Conservation (phyloP, 2,797 vertebrate genomes). For the Gymnocypris eckloni region DNA sequence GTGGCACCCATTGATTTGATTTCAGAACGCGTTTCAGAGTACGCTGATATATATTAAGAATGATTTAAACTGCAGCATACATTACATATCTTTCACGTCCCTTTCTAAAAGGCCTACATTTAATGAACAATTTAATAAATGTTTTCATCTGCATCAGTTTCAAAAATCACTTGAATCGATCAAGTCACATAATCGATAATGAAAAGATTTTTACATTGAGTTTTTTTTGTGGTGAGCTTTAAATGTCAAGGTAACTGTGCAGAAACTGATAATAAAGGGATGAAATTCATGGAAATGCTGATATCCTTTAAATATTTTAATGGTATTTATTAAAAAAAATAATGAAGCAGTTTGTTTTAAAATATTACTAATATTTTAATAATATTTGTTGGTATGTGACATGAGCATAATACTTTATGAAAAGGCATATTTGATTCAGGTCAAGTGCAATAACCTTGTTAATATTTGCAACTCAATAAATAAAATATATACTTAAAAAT, state of each 20-base stretch:
- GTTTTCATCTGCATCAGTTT: neutral
- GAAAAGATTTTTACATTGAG: neutral
- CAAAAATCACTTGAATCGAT: neutral
- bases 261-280: neutral
- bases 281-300: neutral
- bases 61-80: neutral
- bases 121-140: neutral
- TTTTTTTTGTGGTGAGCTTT: neutral
- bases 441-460: neutral
- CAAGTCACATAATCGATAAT: neutral
- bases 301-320: neutral
- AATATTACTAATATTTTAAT: neutral
- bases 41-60: neutral
- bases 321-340: neutral
- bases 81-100: neutral
- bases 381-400: neutral
- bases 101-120: neutral
- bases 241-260: neutral
- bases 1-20: conserved; percentile 10
- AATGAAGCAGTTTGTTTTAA: neutral
- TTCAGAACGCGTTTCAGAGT: neutral
- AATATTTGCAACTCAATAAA: neutral
- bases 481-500: neutral
- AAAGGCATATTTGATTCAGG: neutral
- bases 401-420: neutral